These are phyloP conservation scores for Zelostemma sp. DNA, from an alignment of 1,140 invertebrate species.

Conservation along the genomic window DNA sequence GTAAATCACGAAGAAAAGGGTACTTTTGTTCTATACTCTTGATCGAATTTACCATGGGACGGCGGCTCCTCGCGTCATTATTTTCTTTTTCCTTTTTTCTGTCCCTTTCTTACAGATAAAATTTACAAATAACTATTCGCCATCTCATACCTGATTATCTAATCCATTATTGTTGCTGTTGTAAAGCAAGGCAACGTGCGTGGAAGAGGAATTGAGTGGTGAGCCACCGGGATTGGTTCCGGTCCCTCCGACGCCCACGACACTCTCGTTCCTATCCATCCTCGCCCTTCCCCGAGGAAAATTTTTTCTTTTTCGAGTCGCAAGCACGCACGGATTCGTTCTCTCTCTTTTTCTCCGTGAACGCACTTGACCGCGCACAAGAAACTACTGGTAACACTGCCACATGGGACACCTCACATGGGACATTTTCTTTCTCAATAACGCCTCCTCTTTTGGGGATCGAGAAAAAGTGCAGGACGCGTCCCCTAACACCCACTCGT, in stretches of 20 bases:
- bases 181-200: constrained; percentile 49
- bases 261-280: constrained; percentile 59
- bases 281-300: constrained; percentile 17
- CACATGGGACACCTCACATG: constrained; percentile 10
- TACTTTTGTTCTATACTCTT: no score
- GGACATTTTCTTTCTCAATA: constrained; percentile 23
- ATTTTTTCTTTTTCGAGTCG: no score
- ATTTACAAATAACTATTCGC: no score
- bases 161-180: constrained; percentile 46
- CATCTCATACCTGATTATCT: constrained; percentile 54
- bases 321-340: no score
- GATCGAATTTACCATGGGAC: no score
- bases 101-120: background rate
- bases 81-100: background rate
- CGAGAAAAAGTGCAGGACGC: constrained; percentile 24
- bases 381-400: constrained; percentile 17
- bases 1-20: no score
- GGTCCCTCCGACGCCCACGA: constrained; percentile 33
- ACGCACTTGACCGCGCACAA: constrained; percentile 9
- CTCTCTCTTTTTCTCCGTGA: no score
- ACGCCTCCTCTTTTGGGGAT: constrained; percentile 15
- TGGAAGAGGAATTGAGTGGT: constrained; percentile 53
- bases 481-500: constrained; percentile 29
- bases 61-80: no score
- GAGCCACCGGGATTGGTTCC: constrained; percentile 53